These are phyloP conservation scores for Podarcis siculus DNA, from an alignment of 2,797 vertebrate species.

Conservation along the genomic window DNA sequence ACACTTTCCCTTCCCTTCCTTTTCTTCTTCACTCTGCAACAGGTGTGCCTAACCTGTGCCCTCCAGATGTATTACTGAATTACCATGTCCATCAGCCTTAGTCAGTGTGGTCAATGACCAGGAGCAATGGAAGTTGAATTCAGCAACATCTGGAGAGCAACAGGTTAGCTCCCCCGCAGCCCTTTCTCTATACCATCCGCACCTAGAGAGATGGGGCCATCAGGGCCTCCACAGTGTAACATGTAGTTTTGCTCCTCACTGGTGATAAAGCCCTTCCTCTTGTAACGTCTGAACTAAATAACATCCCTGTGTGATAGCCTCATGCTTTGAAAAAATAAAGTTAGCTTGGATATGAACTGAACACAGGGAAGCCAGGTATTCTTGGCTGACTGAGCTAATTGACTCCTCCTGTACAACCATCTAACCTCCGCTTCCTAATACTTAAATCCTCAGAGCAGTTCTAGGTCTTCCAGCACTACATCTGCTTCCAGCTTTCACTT, in stretches of 20 bases:
- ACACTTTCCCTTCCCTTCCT: background rate
- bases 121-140: no score
- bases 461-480: background rate
- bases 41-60: no score
- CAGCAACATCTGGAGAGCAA: no score
- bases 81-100: no score
- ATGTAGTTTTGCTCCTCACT: background rate
- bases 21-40: no score
- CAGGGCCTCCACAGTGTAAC: background rate
- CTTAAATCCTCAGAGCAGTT: background rate
- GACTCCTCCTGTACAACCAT: background rate
- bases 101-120: no score
- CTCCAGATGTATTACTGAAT: no score
- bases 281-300: background rate
- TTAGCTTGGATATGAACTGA: background rate
- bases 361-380: background rate
- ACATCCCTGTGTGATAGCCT: background rate
- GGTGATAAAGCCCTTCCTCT: background rate
- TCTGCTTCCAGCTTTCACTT: background rate
- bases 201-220: background rate
- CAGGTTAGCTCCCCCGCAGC: no score
- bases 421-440: background rate
- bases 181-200: no score
- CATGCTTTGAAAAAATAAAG: background rate
- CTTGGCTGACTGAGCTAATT: background rate